Evolutionary conservation across 37 sponge, comb jelly and placozoan species (phyloP), one percentile per base, ranked within the genome.

Genomic region (Oopsacas minuta): DNA sequence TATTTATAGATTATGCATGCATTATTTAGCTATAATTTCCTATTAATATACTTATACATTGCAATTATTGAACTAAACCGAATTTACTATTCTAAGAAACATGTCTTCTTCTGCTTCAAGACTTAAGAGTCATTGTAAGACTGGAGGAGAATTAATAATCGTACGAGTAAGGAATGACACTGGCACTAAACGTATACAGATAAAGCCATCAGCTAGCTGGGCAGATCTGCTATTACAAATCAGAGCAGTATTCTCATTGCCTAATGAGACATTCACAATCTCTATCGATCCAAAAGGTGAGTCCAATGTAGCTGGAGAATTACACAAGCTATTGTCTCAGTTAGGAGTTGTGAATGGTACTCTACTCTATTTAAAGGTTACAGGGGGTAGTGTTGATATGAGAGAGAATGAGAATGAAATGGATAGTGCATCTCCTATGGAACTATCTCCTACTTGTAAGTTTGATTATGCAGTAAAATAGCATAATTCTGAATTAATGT

Each of bases 151-250:
- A 1, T 23, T 53, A 83, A 52, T 91, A 87, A 90, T 93, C 51
- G 53, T 95, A 0, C 86, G 96, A 52, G 90, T 95, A 0, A 88
- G 91, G 61, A 86, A 90, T 36, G 53, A 87, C 37, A 84, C 87
- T 81, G 96, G 96, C 0, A 93, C 94, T n/a, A 90, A 90, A 53
- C 85, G 96, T 38, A 85, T 95, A 0, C 42, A 87, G 0, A 82
- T 89, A 0, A 23, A 52, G 1, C 82, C 83, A 0, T 53, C 86
- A 39, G 89, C 85, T 23, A 85, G 92, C 51, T 46, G 90, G 32
- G 49, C 82, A 28, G 81, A 82, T 25, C 38, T 92, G 42, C 87
- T 87, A 0, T 46, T 87, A 36, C 87, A 88, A 89, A 88, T 91
- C 35, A 86, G 49, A 5, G 36, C 42, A 1, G 38, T 23, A 20